A percentile compares a stretch with the other conserved stretches of the same genome.
These are phyloP conservation scores for Spheniscus humboldti DNA, from an alignment of 2,797 vertebrate genomes.

Conservation along the genomic window DNA sequence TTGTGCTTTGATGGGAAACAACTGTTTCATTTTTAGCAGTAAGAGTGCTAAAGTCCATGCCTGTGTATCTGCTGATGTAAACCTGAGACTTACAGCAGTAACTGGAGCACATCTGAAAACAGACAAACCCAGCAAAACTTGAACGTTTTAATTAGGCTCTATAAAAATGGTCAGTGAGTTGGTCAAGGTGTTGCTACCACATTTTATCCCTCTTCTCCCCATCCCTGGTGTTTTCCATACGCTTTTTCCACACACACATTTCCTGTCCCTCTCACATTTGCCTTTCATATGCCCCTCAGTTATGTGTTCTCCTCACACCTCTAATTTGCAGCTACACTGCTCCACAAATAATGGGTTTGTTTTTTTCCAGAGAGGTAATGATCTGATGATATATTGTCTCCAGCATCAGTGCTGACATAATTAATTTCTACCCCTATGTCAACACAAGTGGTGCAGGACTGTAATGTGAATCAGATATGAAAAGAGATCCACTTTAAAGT, in stretches of 20 bases:
- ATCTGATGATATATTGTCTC: constrained; percentile 30
- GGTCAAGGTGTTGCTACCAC: background rate
- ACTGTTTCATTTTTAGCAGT: background rate
- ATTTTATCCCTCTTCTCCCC: background rate
- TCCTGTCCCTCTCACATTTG: background rate
- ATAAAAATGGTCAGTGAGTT: background rate
- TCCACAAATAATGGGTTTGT: constrained; percentile 29
- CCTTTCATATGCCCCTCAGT: constrained; percentile 37
- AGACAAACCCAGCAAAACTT: background rate
- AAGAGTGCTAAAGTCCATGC: background rate
- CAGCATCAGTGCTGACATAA: constrained; percentile 6
- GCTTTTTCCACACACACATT: background rate
- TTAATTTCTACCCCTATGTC: constrained; percentile 25
- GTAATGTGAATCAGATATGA: background rate
- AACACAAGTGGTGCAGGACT: background rate
- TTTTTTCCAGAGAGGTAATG: constrained; percentile 15
- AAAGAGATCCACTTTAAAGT: background rate
- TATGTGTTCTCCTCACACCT: constrained; percentile 1
- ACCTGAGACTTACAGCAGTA: background rate
- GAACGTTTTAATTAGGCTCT: background rate
- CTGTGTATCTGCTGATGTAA: background rate
- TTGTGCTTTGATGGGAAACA: constrained; percentile 17
- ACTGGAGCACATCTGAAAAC: background rate
- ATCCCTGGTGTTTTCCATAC: background rate
- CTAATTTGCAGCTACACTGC: constrained; percentile 24